Base-by-base conservation (phyloP, 2,888 invertebrate species). In the Clivina fossor region DNA sequence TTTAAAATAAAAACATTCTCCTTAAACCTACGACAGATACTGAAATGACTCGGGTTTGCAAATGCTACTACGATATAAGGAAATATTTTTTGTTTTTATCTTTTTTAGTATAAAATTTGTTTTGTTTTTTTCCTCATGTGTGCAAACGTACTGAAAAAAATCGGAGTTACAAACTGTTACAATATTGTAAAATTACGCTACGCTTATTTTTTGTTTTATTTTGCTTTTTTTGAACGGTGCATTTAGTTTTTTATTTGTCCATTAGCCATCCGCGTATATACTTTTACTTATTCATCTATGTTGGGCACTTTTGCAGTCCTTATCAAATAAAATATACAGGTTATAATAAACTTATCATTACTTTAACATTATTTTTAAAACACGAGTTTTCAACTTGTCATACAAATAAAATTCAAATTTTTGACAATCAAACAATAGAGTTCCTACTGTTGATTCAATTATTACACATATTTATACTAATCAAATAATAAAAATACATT, bases 31-130 rank as follows among this genome's bases (percentile, higher is more conserved):
- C 11, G n/a, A 50, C 50, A 51, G 33, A 32, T 51, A 41, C 33
- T 41, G 33, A 51, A 51, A 51, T 51, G 41, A 51, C 51, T 51
- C 15, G 51, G 50, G 30, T 50, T 40, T 40, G 40, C 20, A 51
- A 43, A 51, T 43, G 51, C 51, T 51, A 46, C 46, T 32, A 51
- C 43, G 16, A 43, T 51, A 38, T 50, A 20, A 51, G 51, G 43
- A 51, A 43, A 51, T 43, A 40, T 51, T 43, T 28, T 46, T 11
- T 46, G n/a, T n/a, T n/a, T n/a, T n/a, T n/a, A n/a, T n/a, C n/a
- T n/a, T 32, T 46, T 46, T 51, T 51, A 51, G 51, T 51, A 51
- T 51, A 51, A 51, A 51, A 51, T 51, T 51, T 51, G 51, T 51
- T 15, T 20, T 24, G 7, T 49, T 18, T 44, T 44, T 44, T 30